Evolutionary conservation across 2,888 invertebrate species (phyloP).

Genomic region (Agrilus cyanescens): DNA sequence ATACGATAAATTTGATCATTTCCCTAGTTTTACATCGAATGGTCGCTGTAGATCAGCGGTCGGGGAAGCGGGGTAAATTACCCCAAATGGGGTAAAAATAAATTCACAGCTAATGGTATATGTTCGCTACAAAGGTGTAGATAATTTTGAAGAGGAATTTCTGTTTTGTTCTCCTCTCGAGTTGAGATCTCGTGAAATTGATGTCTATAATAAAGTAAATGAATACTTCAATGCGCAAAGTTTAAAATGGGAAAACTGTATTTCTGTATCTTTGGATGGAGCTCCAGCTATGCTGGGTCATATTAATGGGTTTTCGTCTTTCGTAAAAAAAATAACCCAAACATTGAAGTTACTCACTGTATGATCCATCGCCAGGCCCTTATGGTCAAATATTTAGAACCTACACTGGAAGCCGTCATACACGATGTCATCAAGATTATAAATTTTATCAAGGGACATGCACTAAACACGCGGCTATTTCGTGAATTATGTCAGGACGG

Average conservation of each 20-base stretch:
- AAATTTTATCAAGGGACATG: slow-evolving; percentile 15
- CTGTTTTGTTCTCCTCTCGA: slow-evolving; percentile 17
- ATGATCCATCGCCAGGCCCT: slow-evolving; percentile 19
- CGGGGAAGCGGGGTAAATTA: too few relatives aligned
- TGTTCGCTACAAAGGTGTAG: slow-evolving; percentile 8
- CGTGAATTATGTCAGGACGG: slow-evolving; percentile 19
- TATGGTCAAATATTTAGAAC: slow-evolving; percentile 17
- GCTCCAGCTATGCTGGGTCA: slow-evolving; percentile 17
- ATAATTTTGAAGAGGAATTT: slow-evolving; percentile 7
- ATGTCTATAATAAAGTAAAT: slow-evolving; percentile 17
- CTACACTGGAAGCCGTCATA: slow-evolving; percentile 17
- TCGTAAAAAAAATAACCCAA: slow-evolving; percentile 17
- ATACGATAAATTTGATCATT: too few relatives aligned
- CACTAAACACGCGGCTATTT: slow-evolving; percentile 18
- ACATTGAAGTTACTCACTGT: slow-evolving; percentile 18
- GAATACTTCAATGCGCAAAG: slow-evolving; percentile 13
- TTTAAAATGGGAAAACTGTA: slow-evolving; percentile 18
- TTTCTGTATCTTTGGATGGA: slow-evolving; percentile 16
- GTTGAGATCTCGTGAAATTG: slow-evolving; percentile 14
- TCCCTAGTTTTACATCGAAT: too few relatives aligned
- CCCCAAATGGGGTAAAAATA: too few relatives aligned
- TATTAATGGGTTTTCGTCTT: slow-evolving; percentile 18
- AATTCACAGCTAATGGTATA: slow-evolving; percentile 7
- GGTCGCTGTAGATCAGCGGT: too few relatives aligned
- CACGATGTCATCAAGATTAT: slow-evolving; percentile 16